Evolutionary conservation across 2,113 vertebrate genomes (phyloP).

Genomic region (Ctenodactylus gundi): DNA sequence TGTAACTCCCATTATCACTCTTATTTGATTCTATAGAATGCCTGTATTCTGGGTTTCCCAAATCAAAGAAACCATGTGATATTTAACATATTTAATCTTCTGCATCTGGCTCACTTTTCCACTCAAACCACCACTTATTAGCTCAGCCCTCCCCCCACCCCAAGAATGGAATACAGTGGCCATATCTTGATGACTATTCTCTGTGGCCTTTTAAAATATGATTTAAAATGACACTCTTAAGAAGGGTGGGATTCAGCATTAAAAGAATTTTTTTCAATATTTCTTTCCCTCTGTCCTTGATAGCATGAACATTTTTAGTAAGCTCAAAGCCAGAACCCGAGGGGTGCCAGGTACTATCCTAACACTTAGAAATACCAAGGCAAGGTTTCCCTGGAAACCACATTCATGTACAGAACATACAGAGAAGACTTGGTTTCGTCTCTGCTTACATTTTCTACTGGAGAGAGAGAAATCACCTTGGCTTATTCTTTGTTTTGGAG

Average conservation of each 20-base stretch:
- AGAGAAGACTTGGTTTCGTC: slow-evolving; percentile 73
- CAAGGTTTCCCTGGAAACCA: slow-evolving; percentile 83
- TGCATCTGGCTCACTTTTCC: no score
- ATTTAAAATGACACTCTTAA: not conserved
- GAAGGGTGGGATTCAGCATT: slow-evolving; percentile 24
- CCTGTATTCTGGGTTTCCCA: no score
- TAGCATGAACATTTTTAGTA: slow-evolving; percentile 65
- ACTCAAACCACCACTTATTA: no score
- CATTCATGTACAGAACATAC: slow-evolving; percentile 80
- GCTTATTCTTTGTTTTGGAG: slow-evolving; percentile 66
- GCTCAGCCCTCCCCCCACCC: no score
- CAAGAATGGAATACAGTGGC: no score
- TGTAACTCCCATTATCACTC: no score
- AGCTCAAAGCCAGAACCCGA: slow-evolving; percentile 69
- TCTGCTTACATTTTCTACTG: slow-evolving; percentile 77
- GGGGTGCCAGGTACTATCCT: slow-evolving; percentile 65
- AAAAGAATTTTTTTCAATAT: slow-evolving; percentile 57
- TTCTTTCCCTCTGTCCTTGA: slow-evolving; percentile 39
- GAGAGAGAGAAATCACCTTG: slow-evolving; percentile 75
- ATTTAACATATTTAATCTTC: no score
- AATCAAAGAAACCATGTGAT: no score
- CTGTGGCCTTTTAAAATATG: not conserved
- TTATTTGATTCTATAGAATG: no score
- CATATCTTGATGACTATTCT: no score
- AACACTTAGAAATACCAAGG: slow-evolving; percentile 71